These are phyloP conservation scores for Pardosa pseudoannulata DNA, from an alignment of 2,888 invertebrate species.

Conservation along the genomic window DNA sequence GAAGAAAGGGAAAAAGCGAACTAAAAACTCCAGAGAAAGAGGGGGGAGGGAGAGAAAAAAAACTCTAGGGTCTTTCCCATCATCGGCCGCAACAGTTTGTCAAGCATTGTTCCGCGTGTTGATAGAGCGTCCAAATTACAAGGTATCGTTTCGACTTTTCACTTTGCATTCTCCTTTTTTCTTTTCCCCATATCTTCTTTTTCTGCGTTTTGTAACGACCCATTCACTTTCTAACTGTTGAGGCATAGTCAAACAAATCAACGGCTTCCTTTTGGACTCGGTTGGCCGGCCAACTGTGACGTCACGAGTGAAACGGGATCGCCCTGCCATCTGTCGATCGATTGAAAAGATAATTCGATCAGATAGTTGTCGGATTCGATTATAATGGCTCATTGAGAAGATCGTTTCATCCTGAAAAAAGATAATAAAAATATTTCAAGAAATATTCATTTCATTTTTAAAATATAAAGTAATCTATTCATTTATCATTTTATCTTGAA, in stretches of 20 bases:
- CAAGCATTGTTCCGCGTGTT: slow-evolving; percentile 58
- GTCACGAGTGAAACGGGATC: slow-evolving; percentile 34
- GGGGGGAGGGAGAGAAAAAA: slow-evolving; percentile 12
- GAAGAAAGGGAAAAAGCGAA: not conserved
- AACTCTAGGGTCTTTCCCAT: slow-evolving; percentile 10
- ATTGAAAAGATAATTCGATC: slow-evolving; percentile 2
- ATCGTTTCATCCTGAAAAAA: no score
- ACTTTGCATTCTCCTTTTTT: slow-evolving; percentile 32
- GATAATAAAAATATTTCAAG: no score
- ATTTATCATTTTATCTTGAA: no score
- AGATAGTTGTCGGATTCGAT: no score
- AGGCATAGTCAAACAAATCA: slow-evolving; percentile 60
- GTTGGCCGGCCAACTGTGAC: slow-evolving; percentile 60
- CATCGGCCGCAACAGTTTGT: slow-evolving; percentile 48
- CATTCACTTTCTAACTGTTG: slow-evolving; percentile 63
- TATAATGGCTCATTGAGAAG: no score
- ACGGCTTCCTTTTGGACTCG: slow-evolving; percentile 55
- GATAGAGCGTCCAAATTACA: slow-evolving; percentile 64
- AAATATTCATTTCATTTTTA: no score
- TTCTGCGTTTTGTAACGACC: slow-evolving; percentile 27
- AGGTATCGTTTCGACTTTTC: slow-evolving; percentile 60
- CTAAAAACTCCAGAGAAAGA: not conserved
- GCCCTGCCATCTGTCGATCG: slow-evolving; percentile 53
- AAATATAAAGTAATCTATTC: no score
- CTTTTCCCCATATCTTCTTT: slow-evolving; percentile 16